These are phyloP conservation scores for Caenorhabditis becei DNA, from an alignment of 2,888 invertebrate species.

Conservation along the genomic window DNA sequence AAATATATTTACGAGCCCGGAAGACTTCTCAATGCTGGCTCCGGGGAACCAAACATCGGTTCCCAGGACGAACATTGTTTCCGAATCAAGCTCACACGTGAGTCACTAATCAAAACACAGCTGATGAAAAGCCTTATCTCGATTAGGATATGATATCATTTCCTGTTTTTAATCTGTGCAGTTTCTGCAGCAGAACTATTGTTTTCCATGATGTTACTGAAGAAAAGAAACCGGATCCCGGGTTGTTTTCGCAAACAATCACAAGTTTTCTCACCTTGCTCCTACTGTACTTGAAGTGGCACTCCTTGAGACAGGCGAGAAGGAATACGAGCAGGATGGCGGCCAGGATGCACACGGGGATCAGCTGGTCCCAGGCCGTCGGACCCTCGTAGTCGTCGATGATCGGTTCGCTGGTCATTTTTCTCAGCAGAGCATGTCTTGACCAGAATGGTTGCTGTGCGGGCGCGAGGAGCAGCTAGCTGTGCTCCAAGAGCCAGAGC, in stretches of 20 bases:
- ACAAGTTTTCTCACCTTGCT: slow-evolving; percentile 49
- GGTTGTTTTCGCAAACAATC: slow-evolving; percentile 24
- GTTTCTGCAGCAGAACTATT: slow-evolving; percentile 24
- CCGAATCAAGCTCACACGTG: background rate
- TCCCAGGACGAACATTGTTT: background rate
- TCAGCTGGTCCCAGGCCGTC: slow-evolving; percentile 56
- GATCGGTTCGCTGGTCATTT: slow-evolving; percentile 55
- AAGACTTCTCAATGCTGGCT: no score
- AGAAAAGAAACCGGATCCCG: slow-evolving; percentile 27
- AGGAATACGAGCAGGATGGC: slow-evolving; percentile 58
- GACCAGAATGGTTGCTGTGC: slow-evolving; percentile 15
- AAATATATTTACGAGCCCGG: slow-evolving; percentile 8
- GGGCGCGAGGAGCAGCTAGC: slow-evolving; percentile 20
- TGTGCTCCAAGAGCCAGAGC: slow-evolving; percentile 52
- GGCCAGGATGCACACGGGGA: slow-evolving; percentile 56
- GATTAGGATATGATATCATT: background rate
- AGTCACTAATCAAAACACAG: background rate
- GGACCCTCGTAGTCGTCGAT: slow-evolving; percentile 57
- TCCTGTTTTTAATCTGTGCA: slow-evolving; percentile 6
- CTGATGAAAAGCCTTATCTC: background rate
- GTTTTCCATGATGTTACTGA: slow-evolving; percentile 7
- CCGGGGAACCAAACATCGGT: background rate
- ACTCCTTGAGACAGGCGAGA: slow-evolving; percentile 59
- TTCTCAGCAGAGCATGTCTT: slow-evolving; percentile 43
- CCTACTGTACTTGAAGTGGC: slow-evolving; percentile 49